Evolutionary conservation across 92 coral and sea anemone genomes (phyloP), one percentile per base, ranked within the genome.

Genomic region (Isaurus tuberculatus): DNA sequence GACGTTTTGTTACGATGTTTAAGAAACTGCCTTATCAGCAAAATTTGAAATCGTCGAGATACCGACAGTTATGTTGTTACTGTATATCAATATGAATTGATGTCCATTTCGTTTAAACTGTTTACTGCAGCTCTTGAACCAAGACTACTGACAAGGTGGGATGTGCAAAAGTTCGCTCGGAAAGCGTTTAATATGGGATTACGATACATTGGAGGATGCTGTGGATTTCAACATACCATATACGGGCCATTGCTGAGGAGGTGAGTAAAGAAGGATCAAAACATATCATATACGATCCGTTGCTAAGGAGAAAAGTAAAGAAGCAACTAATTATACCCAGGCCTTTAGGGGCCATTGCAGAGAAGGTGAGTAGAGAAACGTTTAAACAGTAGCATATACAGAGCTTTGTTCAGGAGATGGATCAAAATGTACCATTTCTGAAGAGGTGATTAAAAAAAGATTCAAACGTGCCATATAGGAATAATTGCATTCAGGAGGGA

Each of bases 231-330:
- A 75, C 87, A 5, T 89, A 94, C 37, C 98, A 93, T 75, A 87
- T 85, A 28, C 92, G 97, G 58, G 97, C 97, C 9, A 87, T 93
- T 51, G 92, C 97, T 9, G 97, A 93, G 61, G 97, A 93, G 91
- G 97, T 91, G 58, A 15, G 91, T 20, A 36, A 48, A 32, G 46
- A 17, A 33, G 16, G 9, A 64, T 22, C 9, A 23, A 53, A n/a
- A 17, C 63, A 3, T 53, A 53, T 2, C 7, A 16, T 16, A 22
- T 53, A 53, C 4, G 25, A 25, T 4, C 63, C 23, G n/a, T 53
- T 53, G 23, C 63, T 53, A 5, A 53, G 26, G 63, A 53, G 63
- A 8, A 17, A n/a, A 53, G 23, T 6, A n/a, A 53, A 53, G 7
- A 2, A 2, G 9, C 25, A 53, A 91, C 65, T 88, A 86, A 75